Evolutionary conservation across 1,140 invertebrate genomes (phyloP).

Genomic region (Parapsyche elsis): DNA sequence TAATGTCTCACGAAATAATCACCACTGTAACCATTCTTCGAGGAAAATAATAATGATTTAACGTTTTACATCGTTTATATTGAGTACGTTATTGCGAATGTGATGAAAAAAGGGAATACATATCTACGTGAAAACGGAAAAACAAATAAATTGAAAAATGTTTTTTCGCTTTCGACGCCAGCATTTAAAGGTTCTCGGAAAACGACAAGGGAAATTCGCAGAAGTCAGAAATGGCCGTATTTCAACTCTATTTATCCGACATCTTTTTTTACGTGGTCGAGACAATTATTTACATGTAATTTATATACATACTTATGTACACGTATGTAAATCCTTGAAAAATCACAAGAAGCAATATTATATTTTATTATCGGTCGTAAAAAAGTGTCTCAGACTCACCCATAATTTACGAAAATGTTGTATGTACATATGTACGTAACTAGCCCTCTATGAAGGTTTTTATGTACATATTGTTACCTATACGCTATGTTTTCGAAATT

Average conservation of each 20-base stretch:
- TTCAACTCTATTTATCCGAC: not conserved
- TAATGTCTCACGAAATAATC: no score
- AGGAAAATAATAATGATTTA: no score
- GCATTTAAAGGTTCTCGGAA: not conserved
- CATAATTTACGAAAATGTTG: not conserved
- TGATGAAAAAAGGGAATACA: no score
- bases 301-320: not conserved
- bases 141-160: constrained; percentile 31
- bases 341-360: constrained; percentile 5
- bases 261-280: not conserved
- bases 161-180: not conserved
- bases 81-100: no score
- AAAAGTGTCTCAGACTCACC: not conserved
- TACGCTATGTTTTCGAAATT: not conserved
- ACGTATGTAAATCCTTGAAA: not conserved
- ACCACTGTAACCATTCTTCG: no score
- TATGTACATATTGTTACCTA: not conserved
- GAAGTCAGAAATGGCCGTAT: not conserved
- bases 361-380: constrained; percentile 7
- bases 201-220: not conserved
- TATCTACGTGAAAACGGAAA: not conserved
- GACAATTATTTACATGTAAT: constrained; percentile 5
- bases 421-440: not conserved
- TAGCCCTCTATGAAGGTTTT: not conserved
- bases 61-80: no score